Percentiles rank a stretch among this genome's conserved stretches.
These are phyloP conservation scores for Dermolepida albohirtum DNA, from an alignment of 2,888 invertebrate genomes.

Conservation along the genomic window DNA sequence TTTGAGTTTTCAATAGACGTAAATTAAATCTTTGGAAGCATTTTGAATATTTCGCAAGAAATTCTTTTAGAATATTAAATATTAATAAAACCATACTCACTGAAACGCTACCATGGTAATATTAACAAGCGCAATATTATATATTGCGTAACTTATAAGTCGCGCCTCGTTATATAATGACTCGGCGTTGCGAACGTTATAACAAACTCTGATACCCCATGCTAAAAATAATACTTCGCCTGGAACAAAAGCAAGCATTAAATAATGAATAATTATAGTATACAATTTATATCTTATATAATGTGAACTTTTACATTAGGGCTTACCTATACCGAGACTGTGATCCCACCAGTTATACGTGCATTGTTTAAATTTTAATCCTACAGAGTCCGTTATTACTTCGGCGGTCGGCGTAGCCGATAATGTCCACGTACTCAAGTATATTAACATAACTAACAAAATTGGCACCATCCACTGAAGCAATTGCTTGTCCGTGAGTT, in stretches of 20 bases:
- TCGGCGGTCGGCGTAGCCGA: constrained; percentile 87
- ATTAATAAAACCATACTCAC: constrained; percentile 72
- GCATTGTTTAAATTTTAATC: constrained; percentile 89
- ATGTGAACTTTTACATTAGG: not conserved
- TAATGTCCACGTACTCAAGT: constrained; percentile 90
- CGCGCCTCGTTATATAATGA: constrained; percentile 93
- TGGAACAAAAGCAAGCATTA: constrained; percentile 61
- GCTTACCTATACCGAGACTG: constrained; percentile 84
- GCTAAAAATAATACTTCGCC: constrained; percentile 83
- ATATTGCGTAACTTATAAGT: constrained; percentile 93
- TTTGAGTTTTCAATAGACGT: too few relatives aligned
- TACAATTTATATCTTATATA: not conserved
- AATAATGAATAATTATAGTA: not conserved
- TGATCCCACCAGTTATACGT: constrained; percentile 96
- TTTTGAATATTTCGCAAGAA: constrained; percentile 1
- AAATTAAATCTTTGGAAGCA: too few relatives aligned
- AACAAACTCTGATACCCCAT: constrained; percentile 88
- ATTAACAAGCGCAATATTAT: constrained; percentile 94
- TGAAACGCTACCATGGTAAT: constrained; percentile 92
- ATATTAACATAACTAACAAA: constrained; percentile 88
- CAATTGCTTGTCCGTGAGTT: constrained; percentile 91
- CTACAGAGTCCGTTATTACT: constrained; percentile 79
- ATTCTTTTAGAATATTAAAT: not conserved
- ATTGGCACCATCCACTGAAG: constrained; percentile 95
- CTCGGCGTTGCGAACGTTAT: constrained; percentile 90